These are phyloP conservation scores for Margaritifera margaritifera DNA, from an alignment of 2,888 invertebrate species.

Conservation along the genomic window DNA sequence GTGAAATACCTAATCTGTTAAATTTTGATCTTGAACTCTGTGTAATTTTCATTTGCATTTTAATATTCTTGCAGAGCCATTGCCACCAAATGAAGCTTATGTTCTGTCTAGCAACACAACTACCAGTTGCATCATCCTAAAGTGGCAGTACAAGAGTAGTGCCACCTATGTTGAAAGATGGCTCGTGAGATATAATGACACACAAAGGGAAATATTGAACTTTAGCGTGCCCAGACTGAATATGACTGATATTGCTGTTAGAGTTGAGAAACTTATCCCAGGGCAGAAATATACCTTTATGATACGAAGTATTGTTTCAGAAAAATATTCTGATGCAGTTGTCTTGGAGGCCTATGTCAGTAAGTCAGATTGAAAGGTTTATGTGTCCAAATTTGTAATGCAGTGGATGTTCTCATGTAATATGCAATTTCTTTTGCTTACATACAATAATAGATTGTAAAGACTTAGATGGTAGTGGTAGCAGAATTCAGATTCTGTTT, in stretches of 20 bases:
- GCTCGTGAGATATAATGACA: slow-evolving; percentile 33
- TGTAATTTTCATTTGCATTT: not conserved
- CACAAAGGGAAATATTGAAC: slow-evolving; percentile 9
- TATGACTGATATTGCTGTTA: slow-evolving; percentile 23
- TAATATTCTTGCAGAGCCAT: slow-evolving; percentile 40
- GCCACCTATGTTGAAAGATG: slow-evolving; percentile 47
- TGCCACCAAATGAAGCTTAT: slow-evolving; percentile 33
- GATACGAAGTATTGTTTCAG: slow-evolving; percentile 40
- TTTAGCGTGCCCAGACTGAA: slow-evolving; percentile 25
- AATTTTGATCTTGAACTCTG: too few species aligned
- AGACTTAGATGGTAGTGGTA: too few species aligned
- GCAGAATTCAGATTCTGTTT: too few species aligned
- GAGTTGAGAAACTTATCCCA: slow-evolving; percentile 35
- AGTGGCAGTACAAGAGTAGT: slow-evolving; percentile 43
- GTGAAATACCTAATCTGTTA: too few species aligned
- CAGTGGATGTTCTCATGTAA: too few species aligned
- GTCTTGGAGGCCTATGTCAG: slow-evolving; percentile 38
- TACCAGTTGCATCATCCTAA: slow-evolving; percentile 30
- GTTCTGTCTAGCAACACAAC: slow-evolving; percentile 30
- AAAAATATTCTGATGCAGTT: slow-evolving; percentile 27
- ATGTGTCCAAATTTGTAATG: too few species aligned
- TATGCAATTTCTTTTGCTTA: too few species aligned
- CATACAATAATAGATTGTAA: too few species aligned
- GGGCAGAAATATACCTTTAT: slow-evolving; percentile 50
- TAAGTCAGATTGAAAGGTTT: slow-evolving; percentile 27